Conservation (phyloP, 2,113 vertebrate species). For the Myiopsitta monachus region DNA sequence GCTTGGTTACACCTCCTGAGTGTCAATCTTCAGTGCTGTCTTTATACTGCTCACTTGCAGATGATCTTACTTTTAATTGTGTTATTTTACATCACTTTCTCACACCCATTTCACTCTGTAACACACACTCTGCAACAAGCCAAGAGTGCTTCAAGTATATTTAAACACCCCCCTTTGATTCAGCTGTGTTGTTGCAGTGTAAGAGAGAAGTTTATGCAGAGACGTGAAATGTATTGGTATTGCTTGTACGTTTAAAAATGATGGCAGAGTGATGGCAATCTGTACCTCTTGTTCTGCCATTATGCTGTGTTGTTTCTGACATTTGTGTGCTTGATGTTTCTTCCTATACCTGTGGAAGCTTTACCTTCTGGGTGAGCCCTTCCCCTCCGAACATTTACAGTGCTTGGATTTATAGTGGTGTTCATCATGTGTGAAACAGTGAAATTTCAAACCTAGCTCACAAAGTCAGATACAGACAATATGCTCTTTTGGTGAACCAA, state of each 20-base stretch:
- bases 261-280: not conserved
- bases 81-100: not conserved
- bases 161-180: slow-evolving; percentile 19
- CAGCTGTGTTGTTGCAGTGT: not conserved
- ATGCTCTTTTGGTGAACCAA: not conserved
- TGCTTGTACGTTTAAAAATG: not conserved
- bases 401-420: not conserved
- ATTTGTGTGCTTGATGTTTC: not conserved
- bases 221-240: not conserved
- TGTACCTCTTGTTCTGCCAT: not conserved
- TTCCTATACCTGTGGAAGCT: not conserved
- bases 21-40: not conserved
- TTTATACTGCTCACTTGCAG: not conserved
- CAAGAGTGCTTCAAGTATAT: not conserved
- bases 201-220: not conserved
- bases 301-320: not conserved
- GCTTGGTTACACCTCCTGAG: not conserved
- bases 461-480: not conserved
- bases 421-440: not conserved
- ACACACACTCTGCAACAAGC: not conserved
- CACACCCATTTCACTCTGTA: not conserved
- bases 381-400: not conserved
- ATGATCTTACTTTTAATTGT: not conserved
- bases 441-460: slow-evolving; percentile 4
- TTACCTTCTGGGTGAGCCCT: not conserved